Conservation (phyloP, 2,888 invertebrate species). For the Chironomus tentans region DNA sequence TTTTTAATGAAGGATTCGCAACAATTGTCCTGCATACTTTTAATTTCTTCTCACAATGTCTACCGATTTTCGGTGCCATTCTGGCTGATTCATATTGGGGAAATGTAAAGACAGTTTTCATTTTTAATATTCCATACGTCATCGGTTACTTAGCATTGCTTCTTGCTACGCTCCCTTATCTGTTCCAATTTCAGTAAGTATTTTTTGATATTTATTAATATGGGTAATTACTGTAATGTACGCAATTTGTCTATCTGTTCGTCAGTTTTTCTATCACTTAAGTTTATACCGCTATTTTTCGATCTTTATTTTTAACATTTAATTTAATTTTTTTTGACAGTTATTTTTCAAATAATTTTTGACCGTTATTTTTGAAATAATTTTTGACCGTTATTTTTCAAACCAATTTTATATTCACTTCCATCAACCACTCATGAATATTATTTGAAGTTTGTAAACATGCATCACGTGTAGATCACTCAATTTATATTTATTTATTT, state of each 20-base stretch:
- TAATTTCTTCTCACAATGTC: constrained; percentile 53
- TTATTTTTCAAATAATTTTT: too few relatives aligned
- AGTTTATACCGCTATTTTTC: too few relatives aligned
- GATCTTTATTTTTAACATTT: too few relatives aligned
- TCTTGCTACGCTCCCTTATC: constrained; percentile 42
- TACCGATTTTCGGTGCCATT: constrained; percentile 55
- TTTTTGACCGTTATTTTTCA: too few relatives aligned
- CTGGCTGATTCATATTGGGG: constrained; percentile 56
- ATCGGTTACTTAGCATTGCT: constrained; percentile 45
- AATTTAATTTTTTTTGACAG: too few relatives aligned
- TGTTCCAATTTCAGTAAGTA: not conserved
- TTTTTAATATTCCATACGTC: constrained; percentile 49
- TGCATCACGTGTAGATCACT: constrained; percentile 26
- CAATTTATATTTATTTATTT: constrained; percentile 26
- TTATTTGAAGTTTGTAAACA: not conserved
- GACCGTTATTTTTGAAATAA: too few relatives aligned
- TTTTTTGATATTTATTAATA: too few relatives aligned
- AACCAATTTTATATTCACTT: too few relatives aligned
- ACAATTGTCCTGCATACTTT: constrained; percentile 53
- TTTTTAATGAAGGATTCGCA: constrained; percentile 45
- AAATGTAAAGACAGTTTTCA: constrained; percentile 48
- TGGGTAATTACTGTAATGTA: too few relatives aligned
- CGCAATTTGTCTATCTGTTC: too few relatives aligned
- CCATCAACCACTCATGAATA: too few relatives aligned
- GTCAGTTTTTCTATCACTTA: too few relatives aligned